Conservation (phyloP, 2,888 invertebrate species). For the Scaeva pyrastri region DNA sequence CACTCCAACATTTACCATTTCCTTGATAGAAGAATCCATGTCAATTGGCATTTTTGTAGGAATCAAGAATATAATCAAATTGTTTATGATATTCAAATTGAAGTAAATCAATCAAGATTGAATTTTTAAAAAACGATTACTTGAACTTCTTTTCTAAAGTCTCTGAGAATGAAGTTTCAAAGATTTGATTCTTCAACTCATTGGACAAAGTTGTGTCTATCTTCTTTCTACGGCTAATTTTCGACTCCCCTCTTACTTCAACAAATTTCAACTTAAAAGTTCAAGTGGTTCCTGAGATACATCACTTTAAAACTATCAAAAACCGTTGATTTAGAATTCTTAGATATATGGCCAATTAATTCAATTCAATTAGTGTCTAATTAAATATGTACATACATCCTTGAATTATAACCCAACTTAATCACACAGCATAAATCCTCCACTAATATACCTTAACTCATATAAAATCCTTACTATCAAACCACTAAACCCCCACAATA, state of each 20-base stretch:
- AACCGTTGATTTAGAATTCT: too few species aligned
- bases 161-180: too few species aligned
- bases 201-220: too few species aligned
- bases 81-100: not conserved
- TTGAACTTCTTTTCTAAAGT: constrained; percentile 3
- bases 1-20: constrained; percentile 80
- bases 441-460: not conserved
- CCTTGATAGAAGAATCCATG: not conserved
- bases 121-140: constrained; percentile 7
- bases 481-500: not conserved
- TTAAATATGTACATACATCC: not conserved
- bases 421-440: not conserved
- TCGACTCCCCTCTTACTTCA: too few species aligned
- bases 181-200: too few species aligned
- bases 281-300: too few species aligned
- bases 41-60: constrained; percentile 35
- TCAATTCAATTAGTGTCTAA: not conserved
- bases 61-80: not conserved
- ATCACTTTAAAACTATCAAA: too few species aligned
- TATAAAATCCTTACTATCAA: not conserved
- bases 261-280: too few species aligned
- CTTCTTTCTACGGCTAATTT: too few species aligned
- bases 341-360: too few species aligned
- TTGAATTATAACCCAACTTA: not conserved
- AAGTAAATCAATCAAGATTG: not conserved